Base-by-base conservation (phyloP, 2,797 vertebrate species). In the Microctenopoma lineatum region DNA sequence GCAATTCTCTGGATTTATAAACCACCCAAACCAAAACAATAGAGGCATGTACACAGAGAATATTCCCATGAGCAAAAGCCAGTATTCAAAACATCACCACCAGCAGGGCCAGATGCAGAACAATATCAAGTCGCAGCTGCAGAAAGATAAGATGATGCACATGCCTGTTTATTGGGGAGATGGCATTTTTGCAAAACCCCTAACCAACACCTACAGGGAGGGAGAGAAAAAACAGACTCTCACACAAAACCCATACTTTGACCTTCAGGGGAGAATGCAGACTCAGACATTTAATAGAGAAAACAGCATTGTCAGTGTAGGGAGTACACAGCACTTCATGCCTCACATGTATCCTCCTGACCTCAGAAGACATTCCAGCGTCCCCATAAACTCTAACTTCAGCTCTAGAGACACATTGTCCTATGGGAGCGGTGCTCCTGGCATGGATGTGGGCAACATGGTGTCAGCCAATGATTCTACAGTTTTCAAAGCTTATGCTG, bases 81-180 rank as follows among this genome's bases (percentile, higher is more conserved):
- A 90, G 65, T 88, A 73, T 66, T 58, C 67, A 36, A 79, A 85
- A 44, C 77, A 83, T 61, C 67, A 90, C 10, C 59, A 81, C 44
- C 94, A 95, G 83, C 83, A 86, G 26, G 73, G 70, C 36, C 90
- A 90, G 13, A 84, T 91, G 32, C 92, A 92, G 81, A 93, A 88
- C 84, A 92, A 91, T 60, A 75, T 80, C 75, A 93, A 90, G 79
- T 74, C 91, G 56, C 65, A 95, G 42, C 82, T 92, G 29, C 89
- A 94, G 68, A 91, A 82, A 56, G 94, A 95, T 60, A 96, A 95
- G 81, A 72, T 92, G 57, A 92, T 93, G 84, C 90, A 90, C 61
- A 90, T 73, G 77, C 68, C 65, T 85, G 91, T 38, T 77, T 90
- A 67, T 90, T 83, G 91, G 66, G 91, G 87, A 73, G 95, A 95